Evolutionary conservation across 2,113 vertebrate species (phyloP), one percentile per base, ranked within the genome.

Genomic region (Dromas ardeola): DNA sequence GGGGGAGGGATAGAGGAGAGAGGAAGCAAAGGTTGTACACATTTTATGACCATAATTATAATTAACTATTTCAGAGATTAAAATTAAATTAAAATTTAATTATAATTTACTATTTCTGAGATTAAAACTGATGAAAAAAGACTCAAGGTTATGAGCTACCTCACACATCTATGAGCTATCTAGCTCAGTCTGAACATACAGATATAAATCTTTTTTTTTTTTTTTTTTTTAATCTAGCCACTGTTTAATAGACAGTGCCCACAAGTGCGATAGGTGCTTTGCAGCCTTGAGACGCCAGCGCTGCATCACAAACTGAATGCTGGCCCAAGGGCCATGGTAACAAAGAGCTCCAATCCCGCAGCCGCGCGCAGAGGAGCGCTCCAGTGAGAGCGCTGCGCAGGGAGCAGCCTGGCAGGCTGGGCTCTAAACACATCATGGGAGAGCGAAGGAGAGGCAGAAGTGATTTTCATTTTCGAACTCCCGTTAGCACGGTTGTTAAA

Each of bases 31-130:
- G 86, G 81, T 84, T 86, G 71, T 56, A 56, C 52, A 27, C 74
- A 77, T 89, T 96, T 93, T 95, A 95, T 93, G 81, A 81, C 93
- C 81, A 45, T 89, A 95, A 97, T 94, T 96, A 90, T 42, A 92
- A 91, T 88, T 71, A 95, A 81, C 61, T 17, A 61, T 96, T 96
- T 70, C 83, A 94, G 63, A 93, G 85, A 86, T 88, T 93, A 83
- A 86, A 93, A 88, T 93, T 15, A 86, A 88, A 96, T 88, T 83
- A 92, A 86, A 95, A 62, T 62, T 45, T 88, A 93, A 94, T 96
- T 93, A 93, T 45, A 85, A 85, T 91, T 96, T 96, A 94, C 73
- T 87, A 13, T 91, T 92, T 89, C 56, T 91, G 63, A 90, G 82
- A 97, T 82, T 81, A 91, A 88, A 95, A 73, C 25, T 38, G 81